phyloP scores from a whole-genome alignment of 1,140 invertebrate genomes.

The Diploscapter pachys region DNA sequence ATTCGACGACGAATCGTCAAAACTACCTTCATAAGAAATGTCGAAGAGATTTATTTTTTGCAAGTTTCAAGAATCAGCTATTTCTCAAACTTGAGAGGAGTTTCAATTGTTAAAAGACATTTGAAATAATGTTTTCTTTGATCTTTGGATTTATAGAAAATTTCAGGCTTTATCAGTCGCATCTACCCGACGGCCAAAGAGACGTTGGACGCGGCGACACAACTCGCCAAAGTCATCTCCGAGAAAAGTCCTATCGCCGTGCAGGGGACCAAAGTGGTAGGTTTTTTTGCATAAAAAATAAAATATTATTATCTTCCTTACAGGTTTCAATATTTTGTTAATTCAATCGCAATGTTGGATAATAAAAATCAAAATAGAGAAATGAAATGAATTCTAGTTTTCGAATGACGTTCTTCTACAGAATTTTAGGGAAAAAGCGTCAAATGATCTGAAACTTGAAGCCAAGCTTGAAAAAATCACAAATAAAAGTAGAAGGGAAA shows the following conservation, averaged over 20 bases:
- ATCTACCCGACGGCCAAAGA: slow-evolving; percentile 58
- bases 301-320: neutral
- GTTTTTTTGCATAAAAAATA: slow-evolving; percentile 1
- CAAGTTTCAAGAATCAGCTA: neutral
- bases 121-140: neutral
- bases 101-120: neutral
- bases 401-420: neutral
- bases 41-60: too few relatives aligned
- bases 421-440: neutral
- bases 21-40: neutral
- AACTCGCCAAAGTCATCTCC: slow-evolving; percentile 76
- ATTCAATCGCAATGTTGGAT: neutral
- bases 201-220: slow-evolving; percentile 70
- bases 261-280: slow-evolving; percentile 76
- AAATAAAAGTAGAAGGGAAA: neutral
- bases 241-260: slow-evolving; percentile 89
- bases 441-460: neutral
- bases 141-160: neutral
- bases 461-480: neutral
- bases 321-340: neutral
- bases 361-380: neutral
- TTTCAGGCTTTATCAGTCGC: slow-evolving; percentile 33
- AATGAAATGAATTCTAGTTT: neutral
- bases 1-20: neutral
- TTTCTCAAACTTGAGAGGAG: neutral